phyloP scores from a whole-genome alignment of 2,113 vertebrate species.

The Geothlypis trichas region DNA sequence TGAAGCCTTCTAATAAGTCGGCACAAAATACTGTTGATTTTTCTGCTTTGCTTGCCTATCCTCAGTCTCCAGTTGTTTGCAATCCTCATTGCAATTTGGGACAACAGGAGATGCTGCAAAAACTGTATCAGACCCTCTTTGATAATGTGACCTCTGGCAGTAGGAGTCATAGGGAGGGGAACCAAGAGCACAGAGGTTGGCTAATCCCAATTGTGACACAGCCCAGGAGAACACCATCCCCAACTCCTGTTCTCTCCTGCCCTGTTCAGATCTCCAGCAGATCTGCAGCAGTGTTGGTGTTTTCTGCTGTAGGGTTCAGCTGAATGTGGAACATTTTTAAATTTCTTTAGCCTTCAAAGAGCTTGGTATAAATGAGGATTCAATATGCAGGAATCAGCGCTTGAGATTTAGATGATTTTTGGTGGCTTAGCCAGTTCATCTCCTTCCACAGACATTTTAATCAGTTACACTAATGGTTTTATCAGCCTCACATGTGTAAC shows the following conservation, averaged over 20 bases:
- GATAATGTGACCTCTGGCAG: not conserved
- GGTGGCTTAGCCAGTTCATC: not conserved
- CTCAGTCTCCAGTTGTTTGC: not conserved
- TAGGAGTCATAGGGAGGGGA: not conserved
- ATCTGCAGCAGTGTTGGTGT: not conserved
- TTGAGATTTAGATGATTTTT: not conserved
- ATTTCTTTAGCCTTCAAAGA: not conserved
- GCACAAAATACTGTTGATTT: rapidly evolving
- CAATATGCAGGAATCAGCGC: not conserved
- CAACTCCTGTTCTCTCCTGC: not conserved
- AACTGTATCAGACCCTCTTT: not conserved
- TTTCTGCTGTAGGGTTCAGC: not conserved
- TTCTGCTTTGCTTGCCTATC: not conserved
- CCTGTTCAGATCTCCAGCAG: not conserved
- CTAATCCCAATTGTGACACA: not conserved
- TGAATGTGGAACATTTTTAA: rapidly evolving
- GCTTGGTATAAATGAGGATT: not conserved
- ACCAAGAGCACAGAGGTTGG: not conserved
- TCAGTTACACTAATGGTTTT: not conserved
- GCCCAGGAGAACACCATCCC: not conserved
- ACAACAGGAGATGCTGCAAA: not conserved
- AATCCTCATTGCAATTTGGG: not conserved
- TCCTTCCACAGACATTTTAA: not conserved
- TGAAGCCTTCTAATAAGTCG: not conserved
- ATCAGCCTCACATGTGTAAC: not conserved